Base-by-base conservation (phyloP, 2,888 invertebrate species). In the Matsumyia berberina region DNA sequence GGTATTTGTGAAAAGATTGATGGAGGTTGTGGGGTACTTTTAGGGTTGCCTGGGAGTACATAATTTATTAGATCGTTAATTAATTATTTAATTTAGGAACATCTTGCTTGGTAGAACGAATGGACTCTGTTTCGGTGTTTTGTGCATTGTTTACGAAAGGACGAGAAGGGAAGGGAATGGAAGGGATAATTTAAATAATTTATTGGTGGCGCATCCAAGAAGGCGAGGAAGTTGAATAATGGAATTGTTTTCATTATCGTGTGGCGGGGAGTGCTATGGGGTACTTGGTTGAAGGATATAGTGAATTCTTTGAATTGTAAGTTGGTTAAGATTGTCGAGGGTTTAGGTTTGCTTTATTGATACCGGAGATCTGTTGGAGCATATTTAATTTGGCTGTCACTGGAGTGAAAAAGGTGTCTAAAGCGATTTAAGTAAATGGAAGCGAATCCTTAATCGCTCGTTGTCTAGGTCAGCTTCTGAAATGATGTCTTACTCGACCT, bases 31-130 rank as follows among this genome's bases (percentile, higher is more conserved):
- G 35, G 53, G 37, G 66, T 46, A 60, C n/a, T 53, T 73, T 55
- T 46, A 57, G 72, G 60, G 24, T 24, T 24, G 24, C 4, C 55
- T 62, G 44, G 72, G n/a, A 70, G 73, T 60, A 77, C 53, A 83
- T 74, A 83, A 85, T 85, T 79, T 85, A 85, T 79, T 46, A 62
- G 67, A 74, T 85, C 62, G 67, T 85, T 83, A 78, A 83, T 74
- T 79, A 83, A 83, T 73, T 85, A 74, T 74, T 85, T 85, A 79
- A 79, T 79, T 85, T 64, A 58, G 69, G 55, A 82, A 77, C 64
- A 77, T 82, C 76, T 76, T 76, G 67, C n/a, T 39, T 31, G 39
- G 19, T 35, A 24, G 11, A 76, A 17, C 15, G 37, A 58, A 46
- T 37, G 29, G 31, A 70, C 7, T 42, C 8, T 2, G n/a, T 57